Evolutionary conservation across 2,888 invertebrate species (phyloP).

Genomic region (Apamea sordens): DNA sequence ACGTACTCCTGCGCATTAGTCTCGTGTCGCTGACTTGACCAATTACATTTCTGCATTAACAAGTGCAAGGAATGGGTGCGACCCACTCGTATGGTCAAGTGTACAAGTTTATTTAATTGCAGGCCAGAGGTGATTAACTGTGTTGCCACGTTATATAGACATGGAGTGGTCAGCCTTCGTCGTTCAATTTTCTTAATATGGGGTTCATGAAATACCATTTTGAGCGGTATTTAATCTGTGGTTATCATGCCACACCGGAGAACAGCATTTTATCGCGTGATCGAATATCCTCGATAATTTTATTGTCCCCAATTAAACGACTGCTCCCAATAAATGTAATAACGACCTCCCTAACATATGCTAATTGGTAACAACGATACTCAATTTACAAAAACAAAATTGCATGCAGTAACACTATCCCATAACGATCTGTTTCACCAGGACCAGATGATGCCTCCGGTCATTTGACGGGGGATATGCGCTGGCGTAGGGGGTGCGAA

Average conservation of each 20-base stretch:
- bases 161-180: slow-evolving; percentile 35
- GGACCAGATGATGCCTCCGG: slow-evolving; percentile 81
- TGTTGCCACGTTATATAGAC: slow-evolving; percentile 30
- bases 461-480: slow-evolving; percentile 73
- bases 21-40: slow-evolving; percentile 78
- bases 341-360: slow-evolving; percentile 63
- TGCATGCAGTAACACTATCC: slow-evolving; percentile 70
- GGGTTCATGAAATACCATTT: slow-evolving; percentile 7
- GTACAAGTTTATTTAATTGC: slow-evolving; percentile 61
- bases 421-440: slow-evolving; percentile 76
- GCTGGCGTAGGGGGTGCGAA: slow-evolving; percentile 67
- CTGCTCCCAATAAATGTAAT: slow-evolving; percentile 46
- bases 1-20: slow-evolving; percentile 81
- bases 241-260: slow-evolving; percentile 16
- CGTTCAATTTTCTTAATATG: slow-evolving; percentile 20
- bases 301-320: slow-evolving; percentile 30
- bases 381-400: slow-evolving; percentile 70
- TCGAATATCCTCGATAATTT: slow-evolving; percentile 32
- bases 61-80: slow-evolving; percentile 79
- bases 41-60: slow-evolving; percentile 81
- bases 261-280: slow-evolving; percentile 37
- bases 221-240: slow-evolving; percentile 21
- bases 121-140: slow-evolving; percentile 52
- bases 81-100: slow-evolving; percentile 66
- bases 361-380: slow-evolving; percentile 68